Conservation (phyloP, 2,888 invertebrate genomes). For the Diarsia mendica region DNA sequence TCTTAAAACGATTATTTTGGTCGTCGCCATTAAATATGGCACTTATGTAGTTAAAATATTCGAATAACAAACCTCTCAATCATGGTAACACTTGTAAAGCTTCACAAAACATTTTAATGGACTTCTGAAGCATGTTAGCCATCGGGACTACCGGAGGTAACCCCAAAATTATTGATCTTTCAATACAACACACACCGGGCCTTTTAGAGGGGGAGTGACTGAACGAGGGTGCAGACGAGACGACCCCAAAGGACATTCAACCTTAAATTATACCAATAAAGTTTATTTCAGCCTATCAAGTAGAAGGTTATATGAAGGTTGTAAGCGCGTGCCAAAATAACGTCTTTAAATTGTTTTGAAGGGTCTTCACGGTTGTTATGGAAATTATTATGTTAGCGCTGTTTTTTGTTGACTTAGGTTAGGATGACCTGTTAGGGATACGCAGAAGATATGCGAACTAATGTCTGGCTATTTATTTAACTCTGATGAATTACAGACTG, state of each 20-base stretch:
- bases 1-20: background rate
- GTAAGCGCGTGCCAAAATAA: slow-evolving; percentile 72
- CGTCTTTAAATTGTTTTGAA: slow-evolving; percentile 70
- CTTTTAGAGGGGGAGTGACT: slow-evolving; percentile 57
- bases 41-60: background rate
- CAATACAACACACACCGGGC: slow-evolving; percentile 54
- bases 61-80: background rate
- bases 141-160: slow-evolving; percentile 54
- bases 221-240: slow-evolving; percentile 59
- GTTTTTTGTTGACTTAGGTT: slow-evolving; percentile 54
- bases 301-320: slow-evolving; percentile 59
- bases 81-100: slow-evolving; percentile 30
- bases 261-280: slow-evolving; percentile 41
- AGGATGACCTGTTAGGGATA: slow-evolving; percentile 39
- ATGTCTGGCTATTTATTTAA: slow-evolving; percentile 20
- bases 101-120: slow-evolving; percentile 53
- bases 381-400: slow-evolving; percentile 52
- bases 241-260: slow-evolving; percentile 47
- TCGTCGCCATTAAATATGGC: background rate
- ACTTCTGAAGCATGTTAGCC: slow-evolving; percentile 40
- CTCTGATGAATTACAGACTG: slow-evolving; percentile 6
- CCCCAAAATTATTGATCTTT: slow-evolving; percentile 68
- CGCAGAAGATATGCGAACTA: slow-evolving; percentile 16
- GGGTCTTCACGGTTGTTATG: slow-evolving; percentile 58
- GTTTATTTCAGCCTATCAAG: slow-evolving; percentile 31